These are phyloP conservation scores for Junonia oenone DNA, from an alignment of 2,888 invertebrate species.

Conservation along the genomic window DNA sequence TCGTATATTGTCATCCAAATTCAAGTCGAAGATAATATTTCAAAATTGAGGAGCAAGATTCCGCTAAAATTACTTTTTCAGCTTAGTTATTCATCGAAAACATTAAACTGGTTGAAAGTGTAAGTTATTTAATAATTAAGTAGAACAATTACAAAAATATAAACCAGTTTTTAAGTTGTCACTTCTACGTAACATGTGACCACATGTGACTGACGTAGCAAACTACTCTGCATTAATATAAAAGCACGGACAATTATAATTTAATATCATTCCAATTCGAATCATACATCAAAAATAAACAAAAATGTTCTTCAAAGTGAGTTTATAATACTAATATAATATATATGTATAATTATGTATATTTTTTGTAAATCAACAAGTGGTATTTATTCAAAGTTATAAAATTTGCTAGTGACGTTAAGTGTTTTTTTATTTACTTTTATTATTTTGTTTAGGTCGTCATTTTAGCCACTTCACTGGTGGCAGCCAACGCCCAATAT, in stretches of 20 bases:
- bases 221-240: neutral
- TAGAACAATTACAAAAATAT: neutral
- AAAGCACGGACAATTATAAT: neutral
- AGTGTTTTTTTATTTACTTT: neutral
- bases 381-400: neutral
- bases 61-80: no score
- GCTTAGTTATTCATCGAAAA: no score
- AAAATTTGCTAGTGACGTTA: neutral
- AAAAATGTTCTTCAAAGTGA: neutral
- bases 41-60: no score
- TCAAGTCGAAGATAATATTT: no score
- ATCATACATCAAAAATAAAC: neutral
- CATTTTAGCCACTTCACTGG: slow-evolving; percentile 26
- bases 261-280: neutral
- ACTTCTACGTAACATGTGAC: neutral
- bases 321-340: neutral
- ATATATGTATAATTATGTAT: neutral
- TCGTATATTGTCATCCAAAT: no score
- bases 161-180: neutral
- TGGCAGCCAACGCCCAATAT: slow-evolving; percentile 40
- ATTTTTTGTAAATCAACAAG: neutral
- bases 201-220: neutral
- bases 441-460: slow-evolving; percentile 9
- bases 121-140: neutral
- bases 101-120: neutral